A percentile compares a stretch with the other conserved stretches of the same genome.
Conservation (phyloP, 1,140 invertebrate genomes). For the Drosophila rufa region DNA sequence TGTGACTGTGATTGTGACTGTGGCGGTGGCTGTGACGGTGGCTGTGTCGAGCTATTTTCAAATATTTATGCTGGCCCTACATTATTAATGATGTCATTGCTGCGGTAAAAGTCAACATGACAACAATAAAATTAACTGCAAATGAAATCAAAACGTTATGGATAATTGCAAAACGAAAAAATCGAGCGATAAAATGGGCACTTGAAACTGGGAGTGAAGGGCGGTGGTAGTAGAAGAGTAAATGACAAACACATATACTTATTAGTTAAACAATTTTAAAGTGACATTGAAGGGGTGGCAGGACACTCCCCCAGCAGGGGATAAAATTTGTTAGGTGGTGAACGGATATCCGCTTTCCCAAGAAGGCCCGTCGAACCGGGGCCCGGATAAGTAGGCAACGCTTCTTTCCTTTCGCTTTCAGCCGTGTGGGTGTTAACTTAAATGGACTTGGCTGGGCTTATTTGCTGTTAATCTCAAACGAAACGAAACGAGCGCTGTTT, state of each 20-base stretch:
- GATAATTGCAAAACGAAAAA: conserved; percentile 46
- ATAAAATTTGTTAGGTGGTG: too few species aligned
- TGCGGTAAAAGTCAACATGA: conserved; percentile 69
- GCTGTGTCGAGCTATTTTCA: conserved; percentile 30
- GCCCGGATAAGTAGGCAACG: conserved; percentile 40
- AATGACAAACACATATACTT: conserved; percentile 6
- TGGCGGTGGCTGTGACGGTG: not conserved
- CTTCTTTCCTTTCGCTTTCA: not conserved
- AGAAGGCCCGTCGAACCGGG: not conserved
- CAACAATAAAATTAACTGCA: conserved; percentile 55
- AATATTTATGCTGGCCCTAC: conserved; percentile 63
- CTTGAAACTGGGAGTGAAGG: conserved; percentile 10
- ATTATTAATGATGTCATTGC: conserved; percentile 71
- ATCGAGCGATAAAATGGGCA: conserved; percentile 30
- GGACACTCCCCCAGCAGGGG: not conserved
- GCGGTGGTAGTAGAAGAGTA: not conserved
- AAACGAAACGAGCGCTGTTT: conserved; percentile 26
- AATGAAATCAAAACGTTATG: conserved; percentile 58
- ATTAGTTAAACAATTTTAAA: not conserved
- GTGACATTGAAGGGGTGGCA: not conserved
- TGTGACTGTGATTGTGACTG: conserved; percentile 15
- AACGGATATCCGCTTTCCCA: conserved; percentile 6
- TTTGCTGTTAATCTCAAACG: conserved; percentile 17
- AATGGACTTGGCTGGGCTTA: not conserved
- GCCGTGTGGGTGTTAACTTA: not conserved